A percentile compares a stretch with the other conserved stretches of the same genome.
These are phyloP conservation scores for Sinella curviseta DNA, from an alignment of 1,140 invertebrate genomes.

Conservation along the genomic window DNA sequence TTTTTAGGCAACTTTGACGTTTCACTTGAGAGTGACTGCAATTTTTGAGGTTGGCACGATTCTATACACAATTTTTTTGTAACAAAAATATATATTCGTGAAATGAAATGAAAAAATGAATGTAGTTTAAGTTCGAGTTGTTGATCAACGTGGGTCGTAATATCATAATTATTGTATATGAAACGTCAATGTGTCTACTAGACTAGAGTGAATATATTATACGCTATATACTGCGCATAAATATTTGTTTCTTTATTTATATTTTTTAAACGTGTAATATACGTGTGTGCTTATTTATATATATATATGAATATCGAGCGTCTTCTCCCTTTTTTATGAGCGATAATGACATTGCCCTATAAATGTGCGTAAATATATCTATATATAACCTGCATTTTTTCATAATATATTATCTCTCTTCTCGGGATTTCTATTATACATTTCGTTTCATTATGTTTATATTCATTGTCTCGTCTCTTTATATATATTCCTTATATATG, in stretches of 20 bases:
- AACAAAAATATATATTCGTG: not conserved
- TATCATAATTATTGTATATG: not conserved
- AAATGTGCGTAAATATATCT: conserved; percentile 5
- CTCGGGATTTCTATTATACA: not conserved
- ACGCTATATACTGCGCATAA: not conserved
- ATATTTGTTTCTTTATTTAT: not conserved
- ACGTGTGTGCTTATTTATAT: conserved; percentile 3
- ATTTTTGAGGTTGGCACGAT: conserved; percentile 2
- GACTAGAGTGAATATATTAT: not conserved
- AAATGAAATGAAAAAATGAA: not conserved
- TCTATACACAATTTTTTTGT: not conserved
- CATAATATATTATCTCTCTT: not conserved
- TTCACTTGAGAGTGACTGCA: not conserved
- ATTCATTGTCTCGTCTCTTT: conserved; percentile 5
- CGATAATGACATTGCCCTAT: conserved; percentile 23
- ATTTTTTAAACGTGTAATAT: not conserved
- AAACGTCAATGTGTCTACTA: conserved; percentile 4
- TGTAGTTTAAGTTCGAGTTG: not conserved
- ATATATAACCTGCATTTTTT: not conserved
- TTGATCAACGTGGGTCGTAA: not conserved
- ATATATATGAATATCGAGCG: not conserved
- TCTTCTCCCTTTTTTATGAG: not conserved
- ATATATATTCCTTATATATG: not conserved
- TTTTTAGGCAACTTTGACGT: not conserved
- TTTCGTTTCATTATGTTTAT: not conserved